Percentiles rank a stretch among this genome's conserved stretches.
These are phyloP conservation scores for Heteromormyrus szaboi DNA, from an alignment of 2,797 vertebrate species.

Conservation along the genomic window DNA sequence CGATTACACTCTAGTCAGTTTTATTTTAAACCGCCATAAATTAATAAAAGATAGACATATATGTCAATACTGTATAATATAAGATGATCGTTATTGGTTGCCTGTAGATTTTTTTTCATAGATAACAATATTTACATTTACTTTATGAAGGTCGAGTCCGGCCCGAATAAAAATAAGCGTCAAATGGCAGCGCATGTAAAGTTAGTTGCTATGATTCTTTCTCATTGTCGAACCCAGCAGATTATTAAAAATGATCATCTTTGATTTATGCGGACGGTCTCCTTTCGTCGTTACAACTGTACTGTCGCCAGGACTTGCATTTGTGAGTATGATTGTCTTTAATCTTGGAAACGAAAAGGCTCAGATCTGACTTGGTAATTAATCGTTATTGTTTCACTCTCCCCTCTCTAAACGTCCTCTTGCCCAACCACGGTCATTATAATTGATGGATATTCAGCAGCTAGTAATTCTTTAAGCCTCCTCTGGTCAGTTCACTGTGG, in stretches of 20 bases:
- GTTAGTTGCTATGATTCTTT: neutral
- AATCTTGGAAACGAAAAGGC: neutral
- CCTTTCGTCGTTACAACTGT: neutral
- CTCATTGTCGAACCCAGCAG: neutral
- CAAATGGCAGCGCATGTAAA: neutral
- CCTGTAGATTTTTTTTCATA: neutral
- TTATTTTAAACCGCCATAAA: neutral
- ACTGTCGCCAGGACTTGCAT: neutral
- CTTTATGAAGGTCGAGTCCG: neutral
- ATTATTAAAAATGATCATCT: neutral
- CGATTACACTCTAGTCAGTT: neutral
- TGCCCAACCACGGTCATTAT: neutral
- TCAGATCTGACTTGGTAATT: constrained; percentile 10
- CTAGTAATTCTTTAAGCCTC: neutral
- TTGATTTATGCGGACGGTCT: neutral
- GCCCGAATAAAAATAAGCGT: neutral
- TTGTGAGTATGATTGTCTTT: neutral
- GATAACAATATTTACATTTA: neutral
- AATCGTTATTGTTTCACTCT: neutral
- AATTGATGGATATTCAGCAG: constrained; percentile 1
- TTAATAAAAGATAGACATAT: neutral
- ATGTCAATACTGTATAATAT: neutral
- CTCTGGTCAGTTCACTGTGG: neutral
- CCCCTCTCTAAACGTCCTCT: neutral
- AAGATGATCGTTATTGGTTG: neutral